phyloP scores from a whole-genome alignment of 1,140 invertebrate genomes.

The Cyclargus thomasi region DNA sequence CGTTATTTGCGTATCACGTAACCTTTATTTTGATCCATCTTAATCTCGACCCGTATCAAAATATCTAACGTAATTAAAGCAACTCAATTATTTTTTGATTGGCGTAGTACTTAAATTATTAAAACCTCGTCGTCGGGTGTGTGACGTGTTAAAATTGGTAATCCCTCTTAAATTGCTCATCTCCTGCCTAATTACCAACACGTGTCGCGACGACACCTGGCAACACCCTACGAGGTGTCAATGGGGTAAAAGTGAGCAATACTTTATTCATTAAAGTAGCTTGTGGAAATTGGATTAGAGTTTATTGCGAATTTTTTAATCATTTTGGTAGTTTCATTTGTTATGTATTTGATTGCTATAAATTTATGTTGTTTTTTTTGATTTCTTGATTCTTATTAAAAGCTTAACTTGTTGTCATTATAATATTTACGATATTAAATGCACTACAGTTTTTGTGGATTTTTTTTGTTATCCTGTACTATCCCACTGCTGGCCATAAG shows the following conservation, averaged over 20 bases:
- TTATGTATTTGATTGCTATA: no score
- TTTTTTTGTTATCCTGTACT: no score
- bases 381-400: no score
- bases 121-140: constrained; percentile 33
- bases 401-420: no score
- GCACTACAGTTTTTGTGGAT: no score
- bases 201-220: constrained; percentile 28
- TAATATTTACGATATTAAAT: no score
- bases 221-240: constrained; percentile 19
- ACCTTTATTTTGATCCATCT: not conserved
- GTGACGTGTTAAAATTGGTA: constrained; percentile 52
- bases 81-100: constrained; percentile 19
- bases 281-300: not conserved
- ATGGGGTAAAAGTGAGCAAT: not conserved
- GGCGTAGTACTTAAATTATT: constrained; percentile 34
- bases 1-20: no score
- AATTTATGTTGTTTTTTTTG: no score
- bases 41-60: not conserved
- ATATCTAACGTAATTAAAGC: constrained; percentile 2
- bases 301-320: not conserved
- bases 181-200: constrained; percentile 46
- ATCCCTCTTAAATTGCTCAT: constrained; percentile 61
- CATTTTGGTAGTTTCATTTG: no score
- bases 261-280: not conserved
- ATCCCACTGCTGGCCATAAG: no score